Evolutionary conservation across 2,113 vertebrate species (phyloP).

Genomic region (Semicossyphus pulcher): DNA sequence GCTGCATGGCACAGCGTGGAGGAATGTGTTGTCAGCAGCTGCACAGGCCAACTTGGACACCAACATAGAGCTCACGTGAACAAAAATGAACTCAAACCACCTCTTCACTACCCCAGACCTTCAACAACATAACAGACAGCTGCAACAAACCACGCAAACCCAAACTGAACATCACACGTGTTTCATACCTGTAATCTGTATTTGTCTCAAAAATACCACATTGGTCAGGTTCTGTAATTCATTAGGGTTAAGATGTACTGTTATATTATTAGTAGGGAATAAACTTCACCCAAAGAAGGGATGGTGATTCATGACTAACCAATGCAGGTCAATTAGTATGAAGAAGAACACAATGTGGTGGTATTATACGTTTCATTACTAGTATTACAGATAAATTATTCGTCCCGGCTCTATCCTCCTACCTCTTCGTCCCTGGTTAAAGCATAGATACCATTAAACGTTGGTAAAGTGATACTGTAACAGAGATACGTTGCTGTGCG

Average conservation of each 20-base stretch:
- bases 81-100: slow-evolving; percentile 22
- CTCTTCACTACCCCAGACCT: not conserved
- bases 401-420: too few relatives aligned
- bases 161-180: not conserved
- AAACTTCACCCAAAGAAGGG: too few relatives aligned
- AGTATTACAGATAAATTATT: too few relatives aligned
- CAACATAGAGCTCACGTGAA: slow-evolving; percentile 16
- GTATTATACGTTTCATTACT: too few relatives aligned
- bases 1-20: slow-evolving; percentile 27
- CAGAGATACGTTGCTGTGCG: not conserved
- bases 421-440: too few relatives aligned
- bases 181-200: not conserved
- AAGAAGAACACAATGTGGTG: too few relatives aligned
- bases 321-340: too few relatives aligned
- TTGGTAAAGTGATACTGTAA: slow-evolving; percentile 16
- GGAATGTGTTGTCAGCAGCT: slow-evolving; percentile 46
- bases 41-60: slow-evolving; percentile 6
- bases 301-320: too few relatives aligned
- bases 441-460: not conserved
- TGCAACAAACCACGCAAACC: not conserved
- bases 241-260: too few relatives aligned
- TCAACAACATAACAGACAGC: not conserved
- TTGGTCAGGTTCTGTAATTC: too few relatives aligned
- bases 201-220: too few relatives aligned
- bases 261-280: too few relatives aligned